These are phyloP conservation scores for Empidonax alnorum DNA, from an alignment of 2,113 vertebrate genomes.

Conservation along the genomic window DNA sequence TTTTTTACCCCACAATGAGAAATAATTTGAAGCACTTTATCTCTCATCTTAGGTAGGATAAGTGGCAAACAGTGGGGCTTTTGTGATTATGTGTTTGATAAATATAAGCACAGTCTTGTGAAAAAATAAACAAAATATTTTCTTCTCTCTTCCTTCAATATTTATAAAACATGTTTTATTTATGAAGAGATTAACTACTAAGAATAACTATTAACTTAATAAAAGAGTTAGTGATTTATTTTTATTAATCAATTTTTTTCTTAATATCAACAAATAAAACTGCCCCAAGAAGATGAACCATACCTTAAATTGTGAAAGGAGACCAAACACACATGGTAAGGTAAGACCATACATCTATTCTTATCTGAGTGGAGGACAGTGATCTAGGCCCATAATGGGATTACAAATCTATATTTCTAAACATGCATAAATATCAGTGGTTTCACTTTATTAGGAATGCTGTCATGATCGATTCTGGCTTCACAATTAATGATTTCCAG, in stretches of 20 bases:
- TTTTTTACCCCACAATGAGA: not conserved
- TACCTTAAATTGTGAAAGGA: not conserved
- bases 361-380: not conserved
- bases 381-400: slow-evolving; percentile 22
- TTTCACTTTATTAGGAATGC: slow-evolving; percentile 49
- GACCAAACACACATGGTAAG: not conserved
- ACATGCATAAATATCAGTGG: slow-evolving; percentile 33
- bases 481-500: not conserved
- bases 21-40: not conserved
- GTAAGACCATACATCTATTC: not conserved
- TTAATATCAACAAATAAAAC: not conserved
- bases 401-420: slow-evolving; percentile 29
- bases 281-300: accelerated
- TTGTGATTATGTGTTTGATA: not conserved
- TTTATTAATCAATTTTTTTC: not conserved
- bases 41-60: not conserved
- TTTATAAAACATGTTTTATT: not conserved
- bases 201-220: not conserved
- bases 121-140: not conserved
- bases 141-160: not conserved
- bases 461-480: slow-evolving; percentile 22
- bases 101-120: not conserved
- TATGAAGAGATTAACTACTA: not conserved
- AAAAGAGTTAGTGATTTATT: not conserved
- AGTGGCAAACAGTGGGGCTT: not conserved